These are phyloP conservation scores for Dusona sp. DNA, from an alignment of 2,888 invertebrate species.

Conservation along the genomic window DNA sequence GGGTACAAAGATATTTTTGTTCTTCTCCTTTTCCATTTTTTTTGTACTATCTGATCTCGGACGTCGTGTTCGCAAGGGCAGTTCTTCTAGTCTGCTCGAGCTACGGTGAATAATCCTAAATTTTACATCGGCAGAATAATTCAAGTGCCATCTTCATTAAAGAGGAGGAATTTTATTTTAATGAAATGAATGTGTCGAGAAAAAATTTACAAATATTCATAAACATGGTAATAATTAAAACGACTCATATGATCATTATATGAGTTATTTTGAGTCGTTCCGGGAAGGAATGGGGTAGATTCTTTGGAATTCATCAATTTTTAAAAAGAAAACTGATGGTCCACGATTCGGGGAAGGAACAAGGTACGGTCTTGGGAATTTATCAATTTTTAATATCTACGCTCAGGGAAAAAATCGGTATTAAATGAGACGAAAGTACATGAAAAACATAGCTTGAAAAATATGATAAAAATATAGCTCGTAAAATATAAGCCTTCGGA, in stretches of 20 bases:
- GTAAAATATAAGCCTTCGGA: conserved; percentile 14
- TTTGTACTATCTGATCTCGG: conserved; percentile 28
- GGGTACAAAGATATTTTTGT: conserved; percentile 43
- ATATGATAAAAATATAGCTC: too few relatives aligned
- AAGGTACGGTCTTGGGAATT: not conserved
- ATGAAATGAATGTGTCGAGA: not conserved
- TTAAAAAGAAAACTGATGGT: too few relatives aligned
- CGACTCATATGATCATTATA: too few relatives aligned
- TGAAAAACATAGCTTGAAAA: conserved; percentile 30
- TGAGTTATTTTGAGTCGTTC: too few relatives aligned
- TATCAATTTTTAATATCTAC: not conserved
- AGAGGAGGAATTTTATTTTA: not conserved
- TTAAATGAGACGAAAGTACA: conserved; percentile 37
- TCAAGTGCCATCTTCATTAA: not conserved
- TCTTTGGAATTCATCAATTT: too few relatives aligned
- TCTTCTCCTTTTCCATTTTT: not conserved
- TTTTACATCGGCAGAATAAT: conserved; percentile 13
- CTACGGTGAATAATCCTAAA: conserved; percentile 13
- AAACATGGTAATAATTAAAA: not conserved
- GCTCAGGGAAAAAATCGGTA: not conserved
- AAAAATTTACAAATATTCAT: not conserved
- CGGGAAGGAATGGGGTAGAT: too few relatives aligned
- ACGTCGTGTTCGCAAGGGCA: not conserved
- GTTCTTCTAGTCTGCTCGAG: not conserved
- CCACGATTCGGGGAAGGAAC: not conserved